These are phyloP conservation scores for Littorina saxatilis DNA, from an alignment of 1,140 invertebrate genomes.

Conservation along the genomic window DNA sequence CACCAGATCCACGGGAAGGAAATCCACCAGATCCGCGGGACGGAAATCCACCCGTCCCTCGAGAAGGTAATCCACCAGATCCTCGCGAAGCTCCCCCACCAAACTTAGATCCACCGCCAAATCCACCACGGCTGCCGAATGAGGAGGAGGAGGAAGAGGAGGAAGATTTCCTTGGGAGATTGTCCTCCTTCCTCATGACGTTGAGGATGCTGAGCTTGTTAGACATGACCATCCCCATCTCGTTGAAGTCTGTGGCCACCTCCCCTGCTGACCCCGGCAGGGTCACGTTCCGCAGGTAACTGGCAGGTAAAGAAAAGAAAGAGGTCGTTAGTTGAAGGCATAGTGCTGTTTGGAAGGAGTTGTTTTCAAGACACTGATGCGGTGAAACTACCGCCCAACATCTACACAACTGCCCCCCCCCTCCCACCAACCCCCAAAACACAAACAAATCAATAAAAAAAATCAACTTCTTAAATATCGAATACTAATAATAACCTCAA, in stretches of 20 bases:
- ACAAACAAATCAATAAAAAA: too few species aligned
- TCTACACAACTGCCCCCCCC: too few species aligned
- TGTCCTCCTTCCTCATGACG: constrained; percentile 14
- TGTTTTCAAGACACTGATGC: too few species aligned
- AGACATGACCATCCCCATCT: constrained; percentile 21
- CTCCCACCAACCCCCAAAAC: too few species aligned
- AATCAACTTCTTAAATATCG: too few species aligned
- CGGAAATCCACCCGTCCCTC: background rate
- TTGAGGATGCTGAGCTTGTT: constrained; percentile 31
- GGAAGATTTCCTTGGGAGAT: background rate
- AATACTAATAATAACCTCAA: background rate
- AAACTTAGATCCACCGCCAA: too few species aligned
- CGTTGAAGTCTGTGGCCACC: background rate
- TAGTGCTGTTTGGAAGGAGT: too few species aligned
- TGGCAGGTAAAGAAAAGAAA: background rate
- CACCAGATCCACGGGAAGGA: background rate
- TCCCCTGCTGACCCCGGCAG: background rate
- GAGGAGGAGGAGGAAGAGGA: background rate
- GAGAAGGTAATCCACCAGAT: background rate
- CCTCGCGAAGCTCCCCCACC: too few species aligned
- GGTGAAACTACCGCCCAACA: too few species aligned
- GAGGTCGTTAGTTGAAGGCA: too few species aligned
- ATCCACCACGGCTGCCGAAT: background rate
- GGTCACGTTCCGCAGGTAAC: constrained; percentile 23
- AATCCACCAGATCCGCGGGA: background rate